phyloP scores from a whole-genome alignment of 37 sponge, comb jelly and placozoan species.

The Diacarnus erythraeanus region DNA sequence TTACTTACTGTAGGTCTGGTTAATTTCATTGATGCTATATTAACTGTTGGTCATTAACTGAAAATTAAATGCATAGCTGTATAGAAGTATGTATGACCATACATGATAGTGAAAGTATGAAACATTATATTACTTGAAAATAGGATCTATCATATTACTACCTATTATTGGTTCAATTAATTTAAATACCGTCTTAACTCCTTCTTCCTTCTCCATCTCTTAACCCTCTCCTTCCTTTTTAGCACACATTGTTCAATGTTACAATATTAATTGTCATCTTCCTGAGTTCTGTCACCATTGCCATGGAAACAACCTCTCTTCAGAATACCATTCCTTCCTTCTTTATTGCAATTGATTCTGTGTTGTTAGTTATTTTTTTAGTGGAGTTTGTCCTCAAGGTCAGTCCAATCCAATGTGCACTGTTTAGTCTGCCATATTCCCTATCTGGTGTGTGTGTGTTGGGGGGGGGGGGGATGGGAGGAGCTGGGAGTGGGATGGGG shows the following conservation, averaged over 20 bases:
- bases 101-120: no score
- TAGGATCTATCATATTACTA: no score
- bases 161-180: no score
- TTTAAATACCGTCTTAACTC: no score
- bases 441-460: neutral
- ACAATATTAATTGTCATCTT: constrained; percentile 60
- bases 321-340: constrained; percentile 28
- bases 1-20: no score
- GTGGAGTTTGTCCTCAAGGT: constrained; percentile 76
- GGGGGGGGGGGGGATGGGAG: neutral
- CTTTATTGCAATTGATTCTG: constrained; percentile 45
- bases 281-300: constrained; percentile 71
- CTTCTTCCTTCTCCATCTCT: neutral
- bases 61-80: no score
- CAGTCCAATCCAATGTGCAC: neutral
- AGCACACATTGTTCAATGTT: constrained; percentile 54
- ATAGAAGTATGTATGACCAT: no score
- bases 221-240: neutral
- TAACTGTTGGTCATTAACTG: no score
- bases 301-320: constrained; percentile 74
- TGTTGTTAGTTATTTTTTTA: constrained; percentile 65
- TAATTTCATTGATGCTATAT: no score
- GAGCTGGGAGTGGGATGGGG: no score
- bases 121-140: no score
- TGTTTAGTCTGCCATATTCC: constrained; percentile 20